phyloP scores from a whole-genome alignment of 2,888 invertebrate genomes.

The Rhagophthalmus giganteus region DNA sequence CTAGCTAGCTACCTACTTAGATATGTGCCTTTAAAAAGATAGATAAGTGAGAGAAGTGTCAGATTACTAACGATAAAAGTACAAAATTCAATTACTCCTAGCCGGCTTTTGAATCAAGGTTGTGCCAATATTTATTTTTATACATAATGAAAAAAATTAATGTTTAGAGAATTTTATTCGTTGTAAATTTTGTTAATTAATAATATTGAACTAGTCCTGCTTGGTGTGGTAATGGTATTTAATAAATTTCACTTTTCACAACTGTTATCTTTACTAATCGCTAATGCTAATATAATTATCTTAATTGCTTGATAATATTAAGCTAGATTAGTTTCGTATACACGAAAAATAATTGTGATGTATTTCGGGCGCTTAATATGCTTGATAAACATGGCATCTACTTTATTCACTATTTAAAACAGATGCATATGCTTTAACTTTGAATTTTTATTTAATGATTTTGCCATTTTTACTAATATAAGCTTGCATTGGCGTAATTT shows the following conservation, averaged over 20 bases:
- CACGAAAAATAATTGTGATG: neutral
- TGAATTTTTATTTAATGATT: too few species aligned
- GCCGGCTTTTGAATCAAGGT: slow-evolving; percentile 23
- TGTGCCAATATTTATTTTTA: slow-evolving; percentile 30
- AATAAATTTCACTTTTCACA: slow-evolving; percentile 9
- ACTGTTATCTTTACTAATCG: neutral
- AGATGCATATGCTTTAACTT: neutral
- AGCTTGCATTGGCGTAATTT: too few species aligned
- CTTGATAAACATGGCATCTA: neutral
- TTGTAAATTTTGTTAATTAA: too few species aligned
- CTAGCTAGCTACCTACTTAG: neutral
- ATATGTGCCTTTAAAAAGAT: slow-evolving; percentile 6
- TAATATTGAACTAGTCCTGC: too few species aligned
- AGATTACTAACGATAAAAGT: slow-evolving; percentile 1
- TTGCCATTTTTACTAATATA: too few species aligned
- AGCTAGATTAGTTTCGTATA: neutral
- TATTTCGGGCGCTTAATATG: neutral
- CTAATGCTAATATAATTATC: slow-evolving; percentile 1
- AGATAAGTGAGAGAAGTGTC: neutral
- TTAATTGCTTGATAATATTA: slow-evolving; percentile 7
- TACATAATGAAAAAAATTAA: too few species aligned
- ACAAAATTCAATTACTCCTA: neutral
- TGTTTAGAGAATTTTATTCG: too few species aligned
- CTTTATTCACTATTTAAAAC: neutral
- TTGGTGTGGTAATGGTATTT: slow-evolving; percentile 12